A percentile compares a stretch with the other conserved stretches of the same genome.
phyloP scores from a whole-genome alignment of 2,113 vertebrate genomes.

The Prietella phreatophila region DNA sequence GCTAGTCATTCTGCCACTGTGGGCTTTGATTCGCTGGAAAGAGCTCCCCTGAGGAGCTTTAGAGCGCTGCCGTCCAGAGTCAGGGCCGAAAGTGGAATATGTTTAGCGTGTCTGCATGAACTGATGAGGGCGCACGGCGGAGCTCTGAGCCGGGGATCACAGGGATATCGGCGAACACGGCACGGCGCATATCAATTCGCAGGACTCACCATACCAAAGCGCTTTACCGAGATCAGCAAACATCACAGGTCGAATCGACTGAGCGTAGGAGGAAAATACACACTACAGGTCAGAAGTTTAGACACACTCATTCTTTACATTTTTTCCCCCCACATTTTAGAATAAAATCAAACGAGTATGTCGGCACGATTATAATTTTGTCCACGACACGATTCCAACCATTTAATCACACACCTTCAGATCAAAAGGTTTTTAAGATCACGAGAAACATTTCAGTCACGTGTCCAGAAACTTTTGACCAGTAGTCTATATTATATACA shows the following conservation, averaged over 20 bases:
- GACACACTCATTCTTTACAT: too few species aligned
- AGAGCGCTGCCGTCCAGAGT: slow-evolving; percentile 40
- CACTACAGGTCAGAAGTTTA: too few species aligned
- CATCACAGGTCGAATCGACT: not conserved
- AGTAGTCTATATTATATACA: too few species aligned
- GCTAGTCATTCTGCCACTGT: slow-evolving; percentile 33
- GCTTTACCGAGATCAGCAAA: not conserved
- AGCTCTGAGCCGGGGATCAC: slow-evolving; percentile 31
- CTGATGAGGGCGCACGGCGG: slow-evolving; percentile 27
- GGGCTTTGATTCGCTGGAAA: slow-evolving; percentile 51
- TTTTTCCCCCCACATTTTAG: too few species aligned
- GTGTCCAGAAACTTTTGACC: not conserved
- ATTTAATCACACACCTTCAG: too few species aligned
- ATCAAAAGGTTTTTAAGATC: too few species aligned
- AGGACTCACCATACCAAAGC: not conserved
- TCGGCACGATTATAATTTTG: too few species aligned
- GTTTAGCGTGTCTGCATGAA: slow-evolving; percentile 46
- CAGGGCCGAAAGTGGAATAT: slow-evolving; percentile 50
- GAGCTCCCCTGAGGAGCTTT: slow-evolving; percentile 51
- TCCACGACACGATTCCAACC: too few species aligned
- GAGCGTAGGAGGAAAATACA: not conserved
- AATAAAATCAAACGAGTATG: too few species aligned
- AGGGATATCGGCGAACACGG: not conserved
- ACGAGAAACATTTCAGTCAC: too few species aligned
- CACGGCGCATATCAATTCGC: slow-evolving; percentile 30